Conservation (phyloP, 2,888 invertebrate genomes). For the Sceliomorpha sp. region DNA sequence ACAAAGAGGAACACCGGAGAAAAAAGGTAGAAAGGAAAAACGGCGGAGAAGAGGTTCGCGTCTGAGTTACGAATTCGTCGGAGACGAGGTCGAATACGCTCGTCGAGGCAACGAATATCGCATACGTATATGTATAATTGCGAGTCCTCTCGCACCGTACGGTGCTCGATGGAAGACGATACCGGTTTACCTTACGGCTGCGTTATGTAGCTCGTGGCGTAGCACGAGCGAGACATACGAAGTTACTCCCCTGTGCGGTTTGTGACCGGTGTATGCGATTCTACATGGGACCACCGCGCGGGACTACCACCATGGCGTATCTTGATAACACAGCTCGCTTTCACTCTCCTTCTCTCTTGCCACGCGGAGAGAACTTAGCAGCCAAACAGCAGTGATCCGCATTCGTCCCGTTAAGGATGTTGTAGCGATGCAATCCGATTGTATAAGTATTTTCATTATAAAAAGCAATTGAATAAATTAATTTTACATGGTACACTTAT, state of each 20-base stretch:
- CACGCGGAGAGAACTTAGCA: constrained; percentile 53
- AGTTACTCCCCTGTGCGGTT: constrained; percentile 62
- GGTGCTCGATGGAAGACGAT: constrained; percentile 58
- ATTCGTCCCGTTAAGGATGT: no score
- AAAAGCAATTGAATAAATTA: no score
- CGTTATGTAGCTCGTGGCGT: constrained; percentile 63
- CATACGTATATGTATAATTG: constrained; percentile 6
- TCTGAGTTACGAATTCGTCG: constrained; percentile 34
- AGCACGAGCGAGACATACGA: constrained; percentile 65
- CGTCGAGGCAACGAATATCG: constrained; percentile 18
- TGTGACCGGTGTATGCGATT: constrained; percentile 55
- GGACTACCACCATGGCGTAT: constrained; percentile 65
- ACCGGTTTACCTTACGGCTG: constrained; percentile 65
- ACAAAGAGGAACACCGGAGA: no score
- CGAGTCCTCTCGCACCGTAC: constrained; percentile 26
- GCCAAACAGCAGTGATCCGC: constrained; percentile 65
- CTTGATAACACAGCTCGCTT: constrained; percentile 63
- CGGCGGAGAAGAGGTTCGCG: constrained; percentile 1
- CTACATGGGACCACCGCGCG: constrained; percentile 62
- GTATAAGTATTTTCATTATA: no score
- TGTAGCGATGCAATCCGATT: no score
- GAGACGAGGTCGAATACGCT: constrained; percentile 32
- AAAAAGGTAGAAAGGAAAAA: no score
- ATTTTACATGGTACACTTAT: no score
- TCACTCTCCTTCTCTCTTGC: constrained; percentile 46